Conservation (phyloP, 1,140 invertebrate genomes). For the Zaprionus inermis region DNA sequence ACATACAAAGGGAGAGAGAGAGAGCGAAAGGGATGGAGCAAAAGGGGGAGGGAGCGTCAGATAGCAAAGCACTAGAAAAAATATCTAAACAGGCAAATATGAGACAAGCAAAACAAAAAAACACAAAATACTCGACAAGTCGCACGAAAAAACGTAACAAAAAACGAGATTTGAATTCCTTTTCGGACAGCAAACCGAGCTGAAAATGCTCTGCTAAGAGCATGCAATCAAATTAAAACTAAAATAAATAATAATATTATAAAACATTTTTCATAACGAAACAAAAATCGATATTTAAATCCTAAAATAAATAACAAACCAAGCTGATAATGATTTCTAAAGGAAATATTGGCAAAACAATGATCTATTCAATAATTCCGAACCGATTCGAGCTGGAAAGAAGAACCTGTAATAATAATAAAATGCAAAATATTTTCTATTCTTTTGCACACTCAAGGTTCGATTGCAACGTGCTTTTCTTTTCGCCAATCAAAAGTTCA, state of each 20-base stretch:
- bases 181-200: conserved; percentile 18
- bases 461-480: background rate
- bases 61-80: conserved; percentile 28
- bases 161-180: conserved; percentile 19
- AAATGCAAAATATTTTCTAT: background rate
- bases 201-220: conserved; percentile 16
- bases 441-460: background rate
- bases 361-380: too few species aligned
- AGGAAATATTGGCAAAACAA: too few species aligned
- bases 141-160: conserved; percentile 3
- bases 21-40: background rate
- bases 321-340: too few species aligned
- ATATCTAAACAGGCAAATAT: conserved; percentile 62
- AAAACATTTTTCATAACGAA: background rate
- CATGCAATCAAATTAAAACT: too few species aligned
- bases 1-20: conserved; percentile 21
- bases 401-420: too few species aligned
- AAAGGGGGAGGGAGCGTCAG: background rate
- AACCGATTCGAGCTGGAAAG: too few species aligned
- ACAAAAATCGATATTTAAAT: background rate
- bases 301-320: too few species aligned
- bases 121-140: conserved; percentile 31
- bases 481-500: conserved; percentile 3
- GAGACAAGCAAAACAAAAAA: conserved; percentile 47
- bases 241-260: background rate